Evolutionary conservation across 2,888 invertebrate genomes (phyloP), one percentile per base, ranked within the genome.

Genomic region (Pristionchus exspectatus): DNA sequence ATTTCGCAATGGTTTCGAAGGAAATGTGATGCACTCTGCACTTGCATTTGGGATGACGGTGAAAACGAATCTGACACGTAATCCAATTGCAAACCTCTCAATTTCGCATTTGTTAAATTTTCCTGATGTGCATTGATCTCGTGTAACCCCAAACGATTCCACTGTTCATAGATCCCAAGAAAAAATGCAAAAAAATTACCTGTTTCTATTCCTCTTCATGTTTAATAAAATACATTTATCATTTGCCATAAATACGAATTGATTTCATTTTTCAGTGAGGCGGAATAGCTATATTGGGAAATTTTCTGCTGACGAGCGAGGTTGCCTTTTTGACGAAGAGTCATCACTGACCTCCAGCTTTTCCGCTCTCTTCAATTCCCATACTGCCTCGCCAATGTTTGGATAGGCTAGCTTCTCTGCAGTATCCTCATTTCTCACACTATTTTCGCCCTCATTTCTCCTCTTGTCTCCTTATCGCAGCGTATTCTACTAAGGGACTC

Each of bases 401-500:
- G 77, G 38, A 21, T 44, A 24, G 24, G 16, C 77, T 77, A 77
- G 77, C 77, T 77, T 77, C 77, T 77, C 77, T 38, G 77, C 44
- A 5, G 7, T 77, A 14, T 44, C 77, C 21, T 21, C 77, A 44
- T 77, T 77, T n/a, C 77, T 1, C 77, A 21, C 0, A 24, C 44
- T 77, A 24, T 63, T 63, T 63, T 24, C n/a, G 24, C 63, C 44
- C 44, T 77, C 24, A n/a, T 44, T 77, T 24, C 77, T 30, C 69
- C n/a, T 18, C 18, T 9, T 16, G 72, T 74, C 72, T 14, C n/a
- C 38, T 77, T 77, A 77, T 77, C 77, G 38, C 77, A 44, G 18
- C 24, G 77, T 44, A 77, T 44, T 44, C 38, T 77, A 77, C 44
- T 77, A 16, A 44, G 14, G 5, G 38, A 18, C 44, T 38, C 44